Evolutionary conservation across 2,113 vertebrate genomes (phyloP).

Genomic region (Phyllostomus discolor): DNA sequence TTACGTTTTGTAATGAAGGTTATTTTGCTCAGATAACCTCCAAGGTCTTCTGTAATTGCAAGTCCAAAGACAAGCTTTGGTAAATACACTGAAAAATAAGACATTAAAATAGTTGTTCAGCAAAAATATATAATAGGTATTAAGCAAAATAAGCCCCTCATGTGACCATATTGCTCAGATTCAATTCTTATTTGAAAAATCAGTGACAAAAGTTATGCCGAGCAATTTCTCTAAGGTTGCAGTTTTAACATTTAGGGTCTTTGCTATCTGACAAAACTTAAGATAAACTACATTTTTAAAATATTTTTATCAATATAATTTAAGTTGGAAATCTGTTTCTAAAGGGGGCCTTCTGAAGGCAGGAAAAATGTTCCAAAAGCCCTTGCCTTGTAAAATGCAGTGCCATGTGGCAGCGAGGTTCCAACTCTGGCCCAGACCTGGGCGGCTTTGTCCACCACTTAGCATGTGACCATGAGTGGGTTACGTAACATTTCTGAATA

Average conservation of each 20-base stretch:
- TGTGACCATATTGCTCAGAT: background rate
- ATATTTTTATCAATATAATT: background rate
- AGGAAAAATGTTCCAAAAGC: background rate
- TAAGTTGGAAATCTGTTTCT: background rate
- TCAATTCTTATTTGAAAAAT: background rate
- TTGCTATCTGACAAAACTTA: background rate
- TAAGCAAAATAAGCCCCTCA: background rate
- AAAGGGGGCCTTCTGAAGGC: background rate
- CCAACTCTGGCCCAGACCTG: background rate
- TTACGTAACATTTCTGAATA: background rate
- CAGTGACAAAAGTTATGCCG: background rate
- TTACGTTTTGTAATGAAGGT: background rate
- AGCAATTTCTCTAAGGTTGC: background rate
- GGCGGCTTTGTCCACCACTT: background rate
- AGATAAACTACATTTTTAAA: background rate
- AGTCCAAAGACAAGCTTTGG: background rate
- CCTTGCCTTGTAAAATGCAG: background rate
- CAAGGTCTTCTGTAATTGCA: background rate
- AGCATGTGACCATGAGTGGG: background rate
- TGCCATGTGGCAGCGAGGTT: background rate
- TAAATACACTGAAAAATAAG: background rate
- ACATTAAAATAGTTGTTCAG: background rate
- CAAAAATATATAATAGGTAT: background rate
- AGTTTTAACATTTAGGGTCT: background rate
- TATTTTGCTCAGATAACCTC: background rate